Evolutionary conservation across 2,888 invertebrate species (phyloP).

Genomic region (Neoitamus cyanurus): DNA sequence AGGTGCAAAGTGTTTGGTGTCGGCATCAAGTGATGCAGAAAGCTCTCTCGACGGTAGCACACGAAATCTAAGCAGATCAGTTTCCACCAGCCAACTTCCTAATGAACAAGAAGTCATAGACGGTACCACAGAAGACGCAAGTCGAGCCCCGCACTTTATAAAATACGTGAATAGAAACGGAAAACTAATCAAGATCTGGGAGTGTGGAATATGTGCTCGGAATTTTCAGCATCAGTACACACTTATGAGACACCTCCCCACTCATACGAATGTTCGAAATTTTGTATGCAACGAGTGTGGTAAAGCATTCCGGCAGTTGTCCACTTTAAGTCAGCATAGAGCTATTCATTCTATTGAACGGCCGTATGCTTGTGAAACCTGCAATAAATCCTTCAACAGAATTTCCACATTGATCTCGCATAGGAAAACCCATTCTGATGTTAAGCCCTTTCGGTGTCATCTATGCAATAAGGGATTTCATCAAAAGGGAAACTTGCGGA

Average conservation of each 20-base stretch:
- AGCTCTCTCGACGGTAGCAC: neutral
- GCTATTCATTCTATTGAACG: slow-evolving; percentile 83
- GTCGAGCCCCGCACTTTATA: neutral
- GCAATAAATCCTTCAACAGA: slow-evolving; percentile 81
- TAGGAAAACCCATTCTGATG: slow-evolving; percentile 79
- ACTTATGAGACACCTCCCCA: slow-evolving; percentile 79
- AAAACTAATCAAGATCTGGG: slow-evolving; percentile 71
- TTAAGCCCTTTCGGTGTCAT: slow-evolving; percentile 79
- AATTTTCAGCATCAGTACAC: slow-evolving; percentile 83
- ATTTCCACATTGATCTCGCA: slow-evolving; percentile 85
- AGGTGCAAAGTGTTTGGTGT: neutral
- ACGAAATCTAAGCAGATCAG: neutral
- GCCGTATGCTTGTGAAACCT: slow-evolving; percentile 79
- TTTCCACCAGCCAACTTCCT: neutral
- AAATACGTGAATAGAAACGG: slow-evolving; percentile 7
- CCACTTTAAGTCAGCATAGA: slow-evolving; percentile 79
- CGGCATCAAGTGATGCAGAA: neutral
- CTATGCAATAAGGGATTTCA: slow-evolving; percentile 83
- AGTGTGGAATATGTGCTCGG: slow-evolving; percentile 78
- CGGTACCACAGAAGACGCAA: neutral
- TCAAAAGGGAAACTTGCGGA: slow-evolving; percentile 84
- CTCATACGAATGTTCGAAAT: slow-evolving; percentile 81
- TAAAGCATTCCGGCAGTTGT: slow-evolving; percentile 80
- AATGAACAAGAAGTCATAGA: neutral
- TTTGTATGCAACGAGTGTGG: slow-evolving; percentile 79